Percentiles rank a stretch among this genome's conserved stretches.
Conservation (phyloP, 1,140 invertebrate species). For the Panagrolaimus sp. region DNA sequence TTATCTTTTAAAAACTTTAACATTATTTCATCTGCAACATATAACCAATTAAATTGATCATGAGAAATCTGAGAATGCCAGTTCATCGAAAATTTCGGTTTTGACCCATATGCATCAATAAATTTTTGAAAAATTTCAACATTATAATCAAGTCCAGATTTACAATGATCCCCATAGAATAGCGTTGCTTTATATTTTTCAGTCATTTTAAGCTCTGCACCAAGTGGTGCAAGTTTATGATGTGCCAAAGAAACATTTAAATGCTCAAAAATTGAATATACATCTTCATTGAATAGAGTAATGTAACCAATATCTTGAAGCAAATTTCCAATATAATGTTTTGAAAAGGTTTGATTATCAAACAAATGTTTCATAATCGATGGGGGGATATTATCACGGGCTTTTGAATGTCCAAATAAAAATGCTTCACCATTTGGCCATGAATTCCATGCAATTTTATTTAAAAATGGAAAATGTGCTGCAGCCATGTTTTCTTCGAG, state of each 20-base stretch:
- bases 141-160: no score
- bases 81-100: conserved; percentile 14
- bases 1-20: conserved; percentile 16
- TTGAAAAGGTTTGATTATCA: background rate
- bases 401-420: conserved; percentile 13
- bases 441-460: conserved; percentile 27
- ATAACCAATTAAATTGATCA: background rate
- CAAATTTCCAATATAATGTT: conserved; percentile 25
- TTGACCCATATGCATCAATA: background rate
- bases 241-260: conserved; percentile 15
- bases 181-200: background rate
- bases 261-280: conserved; percentile 30
- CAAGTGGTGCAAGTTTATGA: conserved; percentile 21
- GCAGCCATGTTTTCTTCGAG: conserved; percentile 10
- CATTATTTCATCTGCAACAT: conserved; percentile 12
- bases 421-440: conserved; percentile 33
- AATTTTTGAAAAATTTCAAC: conserved; percentile 19
- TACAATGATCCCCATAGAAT: no score
- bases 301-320: conserved; percentile 19
- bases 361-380: background rate
- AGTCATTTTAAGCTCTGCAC: conserved; percentile 12
- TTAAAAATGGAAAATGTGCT: conserved; percentile 17
- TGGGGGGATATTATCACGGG: no score
- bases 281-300: conserved; percentile 25
- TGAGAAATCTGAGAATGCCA: conserved; percentile 15